A percentile compares a stretch with the other conserved stretches of the same genome.
These are phyloP conservation scores for Umimayanthus kanabou DNA, from an alignment of 92 coral and sea anemone genomes.

Conservation along the genomic window DNA sequence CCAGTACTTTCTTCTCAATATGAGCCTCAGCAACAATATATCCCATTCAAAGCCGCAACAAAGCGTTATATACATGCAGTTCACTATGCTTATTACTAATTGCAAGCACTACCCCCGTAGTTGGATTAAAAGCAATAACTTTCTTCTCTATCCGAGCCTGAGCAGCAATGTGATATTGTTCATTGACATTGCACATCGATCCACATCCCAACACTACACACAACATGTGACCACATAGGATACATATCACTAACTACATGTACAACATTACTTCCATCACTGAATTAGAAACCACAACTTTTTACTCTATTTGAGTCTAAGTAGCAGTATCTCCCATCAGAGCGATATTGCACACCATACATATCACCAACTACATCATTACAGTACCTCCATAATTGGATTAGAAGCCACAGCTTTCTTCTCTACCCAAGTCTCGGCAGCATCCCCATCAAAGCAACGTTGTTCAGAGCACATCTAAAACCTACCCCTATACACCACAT, in stretches of 20 bases:
- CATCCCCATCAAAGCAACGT: too few species aligned
- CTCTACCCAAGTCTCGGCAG: too few species aligned
- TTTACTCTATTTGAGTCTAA: constrained; percentile 92
- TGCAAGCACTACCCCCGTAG: constrained; percentile 78
- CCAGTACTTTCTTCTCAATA: constrained; percentile 91
- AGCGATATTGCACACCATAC: too few species aligned
- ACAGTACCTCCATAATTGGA: too few species aligned
- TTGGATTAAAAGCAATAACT: constrained; percentile 95
- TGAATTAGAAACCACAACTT: constrained; percentile 94
- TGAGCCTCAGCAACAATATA: constrained; percentile 80
- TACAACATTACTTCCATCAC: constrained; percentile 77
- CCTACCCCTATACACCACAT: constrained; percentile 28
- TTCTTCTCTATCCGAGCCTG: constrained; percentile 96
- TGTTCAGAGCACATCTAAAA: too few species aligned
- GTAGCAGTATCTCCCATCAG: constrained; percentile 7
- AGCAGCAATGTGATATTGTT: constrained; percentile 43
- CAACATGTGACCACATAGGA: constrained; percentile 35
- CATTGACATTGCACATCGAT: background rate
- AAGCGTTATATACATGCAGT: too few species aligned
- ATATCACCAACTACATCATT: too few species aligned
- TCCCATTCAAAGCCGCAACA: too few species aligned
- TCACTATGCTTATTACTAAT: too few species aligned
- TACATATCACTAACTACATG: background rate
- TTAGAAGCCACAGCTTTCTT: too few species aligned
- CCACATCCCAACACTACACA: background rate